These are phyloP conservation scores for Rissa tridactyla DNA, from an alignment of 2,113 vertebrate species.

Conservation along the genomic window DNA sequence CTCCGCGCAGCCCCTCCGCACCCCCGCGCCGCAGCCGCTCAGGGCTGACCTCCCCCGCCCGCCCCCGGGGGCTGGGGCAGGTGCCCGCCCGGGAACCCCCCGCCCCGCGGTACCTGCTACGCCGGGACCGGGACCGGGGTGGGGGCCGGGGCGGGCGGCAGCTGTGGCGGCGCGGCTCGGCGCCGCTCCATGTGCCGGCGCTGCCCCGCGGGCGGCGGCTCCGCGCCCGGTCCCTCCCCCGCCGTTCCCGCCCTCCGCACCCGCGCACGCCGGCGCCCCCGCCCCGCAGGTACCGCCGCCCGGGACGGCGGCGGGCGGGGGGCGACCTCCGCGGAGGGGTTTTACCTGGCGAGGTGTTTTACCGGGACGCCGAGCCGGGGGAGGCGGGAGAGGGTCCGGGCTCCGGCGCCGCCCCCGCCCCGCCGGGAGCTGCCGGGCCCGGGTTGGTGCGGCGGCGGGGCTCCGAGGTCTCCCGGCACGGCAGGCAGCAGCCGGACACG, in stretches of 20 bases:
- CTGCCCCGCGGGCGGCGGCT: slow-evolving; percentile 82
- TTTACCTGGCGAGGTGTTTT: neutral
- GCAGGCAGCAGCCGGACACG: neutral
- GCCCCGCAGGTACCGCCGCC: neutral
- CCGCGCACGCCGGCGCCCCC: neutral
- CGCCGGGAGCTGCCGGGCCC: neutral
- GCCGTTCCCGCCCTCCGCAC: slow-evolving; percentile 10
- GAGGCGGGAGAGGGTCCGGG: neutral
- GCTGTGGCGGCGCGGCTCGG: slow-evolving; percentile 81
- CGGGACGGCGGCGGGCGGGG: too few species aligned
- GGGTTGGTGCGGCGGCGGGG: neutral
- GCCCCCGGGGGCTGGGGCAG: neutral
- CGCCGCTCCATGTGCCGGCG: slow-evolving; percentile 86
- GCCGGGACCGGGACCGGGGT: slow-evolving; percentile 73
- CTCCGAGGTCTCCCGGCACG: neutral
- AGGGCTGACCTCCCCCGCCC: neutral
- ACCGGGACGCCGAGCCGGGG: neutral
- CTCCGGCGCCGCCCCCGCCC: neutral
- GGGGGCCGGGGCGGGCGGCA: slow-evolving; percentile 82
- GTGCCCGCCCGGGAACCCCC: neutral
- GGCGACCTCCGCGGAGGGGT: too few species aligned
- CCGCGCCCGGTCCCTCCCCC: slow-evolving; percentile 86
- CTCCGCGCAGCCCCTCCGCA: neutral
- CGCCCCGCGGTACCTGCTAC: slow-evolving; percentile 83
- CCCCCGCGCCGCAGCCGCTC: neutral